Conservation (phyloP, 2,113 vertebrate genomes). For the Cacatua alba region DNA sequence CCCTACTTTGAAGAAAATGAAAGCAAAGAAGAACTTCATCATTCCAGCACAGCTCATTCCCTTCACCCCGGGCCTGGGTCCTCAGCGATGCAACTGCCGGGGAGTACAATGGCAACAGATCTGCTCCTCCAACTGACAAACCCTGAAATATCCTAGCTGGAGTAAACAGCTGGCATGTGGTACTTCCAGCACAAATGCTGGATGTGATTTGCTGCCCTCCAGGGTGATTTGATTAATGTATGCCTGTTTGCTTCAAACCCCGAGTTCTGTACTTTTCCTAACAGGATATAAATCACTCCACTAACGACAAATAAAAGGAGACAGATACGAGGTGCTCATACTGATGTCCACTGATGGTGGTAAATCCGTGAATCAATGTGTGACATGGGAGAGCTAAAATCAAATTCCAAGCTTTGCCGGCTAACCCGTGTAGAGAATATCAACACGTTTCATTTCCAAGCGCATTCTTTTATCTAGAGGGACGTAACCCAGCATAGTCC, state of each 20-base stretch:
- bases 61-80: background rate
- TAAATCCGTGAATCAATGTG: slow-evolving; percentile 67
- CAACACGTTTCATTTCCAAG: background rate
- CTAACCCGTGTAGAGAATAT: background rate
- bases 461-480: slow-evolving; percentile 31
- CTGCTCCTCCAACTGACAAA: background rate
- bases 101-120: background rate
- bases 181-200: background rate
- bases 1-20: background rate
- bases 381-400: slow-evolving; percentile 7
- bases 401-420: background rate
- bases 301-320: slow-evolving; percentile 50
- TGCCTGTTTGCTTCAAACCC: slow-evolving; percentile 17
- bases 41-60: background rate
- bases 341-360: slow-evolving; percentile 76
- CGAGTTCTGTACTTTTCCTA: slow-evolving; percentile 9
- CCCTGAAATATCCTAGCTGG: background rate
- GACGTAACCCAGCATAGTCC: background rate
- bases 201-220: background rate
- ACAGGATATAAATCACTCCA: slow-evolving; percentile 66
- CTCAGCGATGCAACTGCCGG: background rate
- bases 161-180: background rate
- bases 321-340: slow-evolving; percentile 35
- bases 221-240: slow-evolving; percentile 25
- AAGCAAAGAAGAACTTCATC: background rate